Percentiles rank a stretch among this genome's conserved stretches.
phyloP scores from a whole-genome alignment of 53 echinoderm and acorn worm species.

The Paracentrotus lividus region DNA sequence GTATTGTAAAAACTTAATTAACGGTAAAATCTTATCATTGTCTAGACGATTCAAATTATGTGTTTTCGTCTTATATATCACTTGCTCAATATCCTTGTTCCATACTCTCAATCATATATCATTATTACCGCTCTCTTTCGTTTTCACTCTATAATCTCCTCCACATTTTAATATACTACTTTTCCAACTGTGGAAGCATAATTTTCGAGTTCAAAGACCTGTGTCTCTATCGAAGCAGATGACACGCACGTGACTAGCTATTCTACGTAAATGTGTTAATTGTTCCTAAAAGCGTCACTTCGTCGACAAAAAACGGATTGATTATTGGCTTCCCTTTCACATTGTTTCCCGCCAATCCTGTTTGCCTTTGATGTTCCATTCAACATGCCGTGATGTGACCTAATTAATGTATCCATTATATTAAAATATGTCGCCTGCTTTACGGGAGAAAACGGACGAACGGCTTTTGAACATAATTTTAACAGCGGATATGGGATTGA shows the following conservation, averaged over 20 bases:
- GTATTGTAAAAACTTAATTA: no score
- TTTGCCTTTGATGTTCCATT: background rate
- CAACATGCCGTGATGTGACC: background rate
- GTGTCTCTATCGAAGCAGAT: background rate
- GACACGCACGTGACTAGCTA: background rate
- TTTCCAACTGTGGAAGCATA: background rate
- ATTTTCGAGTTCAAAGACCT: background rate
- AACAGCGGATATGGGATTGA: background rate
- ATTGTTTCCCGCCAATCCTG: background rate
- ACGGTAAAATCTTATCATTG: no score
- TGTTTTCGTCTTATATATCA: no score
- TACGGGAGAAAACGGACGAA: background rate
- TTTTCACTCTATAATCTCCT: background rate
- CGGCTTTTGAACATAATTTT: background rate
- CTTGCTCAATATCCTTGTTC: no score
- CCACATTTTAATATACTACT: background rate
- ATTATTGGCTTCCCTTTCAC: background rate
- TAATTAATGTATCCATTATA: conserved; percentile 23
- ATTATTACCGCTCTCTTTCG: background rate
- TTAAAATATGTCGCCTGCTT: background rate
- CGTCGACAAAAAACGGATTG: background rate
- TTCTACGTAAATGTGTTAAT: conserved; percentile 12
- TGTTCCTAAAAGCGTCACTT: background rate
- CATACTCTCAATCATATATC: background rate
- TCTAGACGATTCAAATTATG: no score